Conservation (phyloP, 1,140 invertebrate genomes). For the Pseudomyrmex sp. region DNA sequence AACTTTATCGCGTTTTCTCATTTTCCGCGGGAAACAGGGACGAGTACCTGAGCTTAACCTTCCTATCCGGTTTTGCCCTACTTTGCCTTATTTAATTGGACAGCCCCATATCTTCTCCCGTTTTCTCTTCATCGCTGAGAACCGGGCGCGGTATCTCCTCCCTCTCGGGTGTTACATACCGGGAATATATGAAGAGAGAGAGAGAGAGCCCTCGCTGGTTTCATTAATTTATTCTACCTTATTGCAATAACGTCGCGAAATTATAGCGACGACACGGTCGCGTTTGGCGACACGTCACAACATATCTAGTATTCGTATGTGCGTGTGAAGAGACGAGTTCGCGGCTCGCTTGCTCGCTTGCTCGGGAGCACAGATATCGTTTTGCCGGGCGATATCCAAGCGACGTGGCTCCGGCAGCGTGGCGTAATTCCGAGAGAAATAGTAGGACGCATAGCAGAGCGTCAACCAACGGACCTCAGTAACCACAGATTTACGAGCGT, state of each 20-base stretch:
- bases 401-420: constrained; percentile 17
- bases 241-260: constrained; percentile 2
- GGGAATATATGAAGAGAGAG: no score
- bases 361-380: constrained; percentile 33
- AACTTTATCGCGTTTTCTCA: constrained; percentile 5
- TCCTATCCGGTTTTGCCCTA: constrained; percentile 18
- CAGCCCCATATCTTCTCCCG: not conserved
- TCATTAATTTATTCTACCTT: no score
- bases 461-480: constrained; percentile 60
- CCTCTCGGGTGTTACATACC: no score
- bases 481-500: constrained; percentile 68
- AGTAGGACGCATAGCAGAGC: constrained; percentile 49
- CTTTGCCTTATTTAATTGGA: constrained; percentile 45
- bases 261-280: constrained; percentile 6
- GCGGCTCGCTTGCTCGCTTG: not conserved
- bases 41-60: not conserved
- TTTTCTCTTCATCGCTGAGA: not conserved
- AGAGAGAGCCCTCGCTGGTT: no score
- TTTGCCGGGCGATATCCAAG: constrained; percentile 37
- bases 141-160: not conserved
- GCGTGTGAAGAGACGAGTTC: constrained; percentile 14
- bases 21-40: constrained; percentile 9
- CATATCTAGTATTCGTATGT: not conserved
- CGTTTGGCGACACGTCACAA: not conserved
- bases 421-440: constrained; percentile 56